Evolutionary conservation across 2,113 vertebrate genomes (phyloP).

Genomic region (Mustela nigripes): DNA sequence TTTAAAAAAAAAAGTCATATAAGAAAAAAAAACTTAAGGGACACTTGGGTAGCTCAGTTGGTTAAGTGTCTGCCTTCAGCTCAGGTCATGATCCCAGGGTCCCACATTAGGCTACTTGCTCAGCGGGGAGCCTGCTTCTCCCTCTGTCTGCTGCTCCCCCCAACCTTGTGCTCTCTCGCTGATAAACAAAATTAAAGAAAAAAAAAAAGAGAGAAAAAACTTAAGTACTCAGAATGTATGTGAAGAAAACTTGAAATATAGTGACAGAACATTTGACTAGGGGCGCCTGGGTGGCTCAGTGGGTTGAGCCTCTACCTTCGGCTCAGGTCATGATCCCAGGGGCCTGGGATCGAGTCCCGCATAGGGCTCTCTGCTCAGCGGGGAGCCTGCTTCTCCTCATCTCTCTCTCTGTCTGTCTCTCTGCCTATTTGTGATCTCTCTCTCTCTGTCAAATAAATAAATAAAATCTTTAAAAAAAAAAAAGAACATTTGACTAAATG

Average conservation of each 20-base stretch:
- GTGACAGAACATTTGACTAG: background rate
- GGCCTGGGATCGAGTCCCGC: too few species aligned
- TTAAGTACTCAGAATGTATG: conserved; percentile 8
- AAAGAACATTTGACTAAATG: background rate
- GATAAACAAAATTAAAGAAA: background rate
- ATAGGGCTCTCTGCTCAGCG: too few species aligned
- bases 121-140: background rate
- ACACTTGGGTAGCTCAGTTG: background rate
- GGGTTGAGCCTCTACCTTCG: too few species aligned
- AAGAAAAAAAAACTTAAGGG: background rate
- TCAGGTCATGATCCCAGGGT: background rate
- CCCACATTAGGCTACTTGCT: too few species aligned
- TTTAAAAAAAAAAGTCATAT: background rate
- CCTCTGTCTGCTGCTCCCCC: background rate
- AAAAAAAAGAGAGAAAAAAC: background rate
- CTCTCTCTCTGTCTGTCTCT: too few species aligned
- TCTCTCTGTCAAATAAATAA: too few species aligned
- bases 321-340: too few species aligned
- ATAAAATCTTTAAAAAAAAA: too few species aligned
- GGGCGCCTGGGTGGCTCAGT: too few species aligned
- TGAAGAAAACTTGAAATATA: background rate
- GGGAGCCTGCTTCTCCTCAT: too few species aligned
- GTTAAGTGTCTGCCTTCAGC: background rate
- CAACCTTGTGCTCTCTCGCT: background rate
- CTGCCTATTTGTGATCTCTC: too few species aligned